Base-by-base conservation (phyloP, 2,113 vertebrate genomes). In the Chlorodrepanis virens region DNA sequence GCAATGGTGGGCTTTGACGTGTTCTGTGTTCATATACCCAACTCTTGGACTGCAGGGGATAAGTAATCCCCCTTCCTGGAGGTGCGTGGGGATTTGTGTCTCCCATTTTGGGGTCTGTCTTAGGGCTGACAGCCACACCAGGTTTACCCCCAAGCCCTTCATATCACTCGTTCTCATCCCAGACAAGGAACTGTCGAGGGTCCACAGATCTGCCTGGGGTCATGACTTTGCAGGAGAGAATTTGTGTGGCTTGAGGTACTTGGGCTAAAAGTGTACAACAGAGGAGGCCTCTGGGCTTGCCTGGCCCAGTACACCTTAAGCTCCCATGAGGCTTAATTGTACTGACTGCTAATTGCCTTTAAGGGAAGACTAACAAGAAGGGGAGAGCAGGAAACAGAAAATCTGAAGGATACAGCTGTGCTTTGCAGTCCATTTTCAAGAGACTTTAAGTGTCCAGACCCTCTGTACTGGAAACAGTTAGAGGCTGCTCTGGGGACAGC, bases 41-140 rank as follows among this genome's bases (percentile, higher is more conserved):
- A 7, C 35, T 72, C 27, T 33, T 42, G 29, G 59, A 40, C 49
- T 72, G 35, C 8, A 49, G 21, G 35, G 23, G 13, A 37, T 64
- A 60, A 89, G 25, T 27, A 39, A 54, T 50, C 9, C 12, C 28
- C 10, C 7, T 35, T 70, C 14, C 29, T 39, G 33, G 39, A 29
- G 28, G 12, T 22, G 37, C 3, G 11, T 5, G 8, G 6, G 4
- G n/a, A 35, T 29, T 71, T 63, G 10, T 2, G 0, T 69, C 45
- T 76, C 19, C 15, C 27, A 19, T 57, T 83, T n/a, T 69, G 80
- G 63, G 28, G 50, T 56, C 60, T 50, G 10, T 25, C n/a, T 76
- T 35, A 92, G 27, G 33, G 18, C 35, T 75, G 60, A 74, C 28
- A 75, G 57, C 29, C 22, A 88, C 40, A 76, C 5, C 39, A 70